Evolutionary conservation across 53 echinoderm and acorn worm species (phyloP), one percentile per base, ranked within the genome.

Genomic region (Astropecten irregularis): DNA sequence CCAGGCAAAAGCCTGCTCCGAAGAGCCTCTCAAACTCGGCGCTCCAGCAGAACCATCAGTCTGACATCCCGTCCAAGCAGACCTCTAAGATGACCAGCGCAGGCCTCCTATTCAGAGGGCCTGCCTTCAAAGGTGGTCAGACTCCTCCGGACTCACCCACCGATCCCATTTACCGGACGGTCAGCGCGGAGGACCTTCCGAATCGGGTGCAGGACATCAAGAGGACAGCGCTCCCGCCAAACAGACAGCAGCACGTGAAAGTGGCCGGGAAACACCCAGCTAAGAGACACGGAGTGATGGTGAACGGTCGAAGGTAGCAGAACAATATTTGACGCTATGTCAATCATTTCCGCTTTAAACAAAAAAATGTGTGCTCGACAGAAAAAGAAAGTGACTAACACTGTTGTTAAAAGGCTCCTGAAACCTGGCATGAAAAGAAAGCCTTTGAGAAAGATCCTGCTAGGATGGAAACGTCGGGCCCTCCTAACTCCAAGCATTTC

Each of bases 51-150:
- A 40, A 19, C 32, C 69, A 40, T 10, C 63, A 33, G 19, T 16
- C 56, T 3, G n/a, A 44, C 38, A 10, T 39, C 26, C 52, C 69
- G 10, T 9, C 66, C 2, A 69, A 70, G 1, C 58, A 19, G 27
- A 16, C 59, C 15, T 6, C 20, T 30, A 59, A 59, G 51, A 54
- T 54, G 66, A 69, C 60, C 0, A 52, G 22, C 10, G 84, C 84
- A 0, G 84, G 84, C 20, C 30, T 84, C 32, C 70, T 84, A 29
- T 84, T 84, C 58, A 54, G 35, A 57, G 84, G 84, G 0, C 58
- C 84, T 14, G 84, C 40, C 22, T 74, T 57, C 6, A 25, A 39
- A 1, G 40, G 25, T 25, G 74, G 56, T 5, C 74, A 35, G 55
- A 26, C 74, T 1, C 56, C 74, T 50, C 74, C 74, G 0, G 74